Evolutionary conservation across 2,888 invertebrate species (phyloP), one percentile per base, ranked within the genome.

Genomic region (Ceramica pisi): DNA sequence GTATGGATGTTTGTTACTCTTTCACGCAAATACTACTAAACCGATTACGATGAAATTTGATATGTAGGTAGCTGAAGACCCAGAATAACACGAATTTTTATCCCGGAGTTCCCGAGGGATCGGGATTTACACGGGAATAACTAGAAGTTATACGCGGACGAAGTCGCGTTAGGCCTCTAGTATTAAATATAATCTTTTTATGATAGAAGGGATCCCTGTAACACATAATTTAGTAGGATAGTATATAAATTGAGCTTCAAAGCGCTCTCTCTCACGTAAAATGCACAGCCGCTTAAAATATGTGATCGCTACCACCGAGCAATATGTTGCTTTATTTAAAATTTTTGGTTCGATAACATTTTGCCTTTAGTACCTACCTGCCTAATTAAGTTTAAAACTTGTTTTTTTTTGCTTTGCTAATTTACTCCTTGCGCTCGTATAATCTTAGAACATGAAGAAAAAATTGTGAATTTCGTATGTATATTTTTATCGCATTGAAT

Each of bases 271-370:
- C n/a, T 48, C 66, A 56, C 81, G 63, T 76, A 70, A 75, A 81
- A 76, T 80, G 50, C 55, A 61, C 55, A 63, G 60, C 51, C 72
- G 64, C 60, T 77, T 77, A 71, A 69, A 78, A 78, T 75, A 73
- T 76, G 75, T 64, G 70, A 56, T 66, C 65, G 41, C 50, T 63
- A 61, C 21, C 56, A 44, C 35, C 56, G 55, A 67, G 16, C 62
- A 50, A 63, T 67, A 50, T 53, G 14, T 23, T 48, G 56, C 51
- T 60, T 79, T 60, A 31, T 70, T 55, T 48, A 26, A 61, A 12
- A 48, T 5, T 41, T 31, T 63, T 44, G 23, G 6, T 2, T 9
- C 21, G 9, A 26, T 31, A n/a, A 41, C 55, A 56, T 57, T 26
- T 44, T 62, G 14, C 4, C 38, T 46, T 38, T 10, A 23, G 5